These are phyloP conservation scores for Spinibarbus caldwelli DNA, from an alignment of 2,797 vertebrate species.

Conservation along the genomic window DNA sequence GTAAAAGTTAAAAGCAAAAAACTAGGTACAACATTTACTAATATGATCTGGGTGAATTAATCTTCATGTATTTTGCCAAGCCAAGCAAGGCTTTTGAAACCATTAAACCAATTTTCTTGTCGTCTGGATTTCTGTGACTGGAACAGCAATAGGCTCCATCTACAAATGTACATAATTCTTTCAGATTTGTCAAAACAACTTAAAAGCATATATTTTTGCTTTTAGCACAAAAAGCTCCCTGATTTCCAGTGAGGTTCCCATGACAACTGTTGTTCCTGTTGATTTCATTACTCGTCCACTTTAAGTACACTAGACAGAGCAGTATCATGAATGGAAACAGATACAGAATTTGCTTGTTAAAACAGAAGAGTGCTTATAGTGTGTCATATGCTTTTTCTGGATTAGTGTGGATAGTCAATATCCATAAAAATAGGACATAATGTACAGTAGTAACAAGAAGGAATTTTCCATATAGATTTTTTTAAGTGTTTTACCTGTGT, in stretches of 20 bases:
- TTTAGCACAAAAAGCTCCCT: no score
- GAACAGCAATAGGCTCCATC: background rate
- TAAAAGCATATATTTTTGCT: background rate
- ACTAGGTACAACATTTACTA: no score
- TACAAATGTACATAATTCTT: background rate
- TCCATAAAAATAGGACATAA: background rate
- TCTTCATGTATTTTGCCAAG: background rate
- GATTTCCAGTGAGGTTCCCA: constrained; percentile 6
- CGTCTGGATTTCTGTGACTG: background rate
- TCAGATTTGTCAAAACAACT: background rate
- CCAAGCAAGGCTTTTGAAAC: background rate
- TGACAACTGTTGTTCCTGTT: constrained; percentile 5
- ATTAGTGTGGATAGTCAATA: no score
- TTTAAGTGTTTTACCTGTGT: no score
- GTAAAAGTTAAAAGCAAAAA: no score
- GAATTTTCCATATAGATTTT: background rate
- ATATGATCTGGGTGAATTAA: background rate
- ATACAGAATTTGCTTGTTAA: background rate
- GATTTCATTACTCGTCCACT: background rate
- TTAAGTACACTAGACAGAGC: no score
- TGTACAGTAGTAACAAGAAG: background rate
- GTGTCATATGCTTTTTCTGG: no score
- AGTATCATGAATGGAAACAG: background rate
- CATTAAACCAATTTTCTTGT: constrained; percentile 4
- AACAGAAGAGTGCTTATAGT: no score